Evolutionary conservation across 2,888 invertebrate genomes (phyloP), one percentile per base, ranked within the genome.

Genomic region (Molanna angustata): DNA sequence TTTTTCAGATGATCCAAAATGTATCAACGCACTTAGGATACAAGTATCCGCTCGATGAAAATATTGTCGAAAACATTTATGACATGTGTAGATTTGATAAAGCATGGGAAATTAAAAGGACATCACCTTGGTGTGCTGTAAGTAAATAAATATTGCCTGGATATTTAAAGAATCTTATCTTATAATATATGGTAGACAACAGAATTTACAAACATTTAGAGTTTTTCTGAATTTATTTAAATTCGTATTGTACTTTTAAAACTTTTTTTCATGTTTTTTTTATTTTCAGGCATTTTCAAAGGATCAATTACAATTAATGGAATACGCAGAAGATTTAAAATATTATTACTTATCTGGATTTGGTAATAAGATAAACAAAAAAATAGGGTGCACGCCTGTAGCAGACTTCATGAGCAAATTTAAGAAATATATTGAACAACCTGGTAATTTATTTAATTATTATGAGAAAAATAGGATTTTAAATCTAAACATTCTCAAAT

Each of bases 41-140:
- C 69, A 74, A 73, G 59, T 81, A 82, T 65, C 73, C 73, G 53
- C 63, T 80, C 13, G 76, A 81, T 49, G 66, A 70, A 51, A 73
- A 76, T 0, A 70, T 79, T 4, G 71, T 91, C 9, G 66, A 76
- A 44, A 70, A 80, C 40, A 86, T 91, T 71, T 92, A 86, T 65
- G 84, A 90, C 59, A 84, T 88, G 76, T 92, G 92, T 63, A 80
- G 90, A 1, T 90, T 84, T 67, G 86, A 90, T 62, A 90, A 88
- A 66, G 86, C 90, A 0, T 88, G 89, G 88, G 79, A 82, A 45
- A 76, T 86, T 56, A 64, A 76, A 61, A 66, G 78, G 63, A 70
- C 76, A 64, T 87, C 90, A 1, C 77, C 88, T 0, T 93, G 91
- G 91, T 92, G 92, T 65, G 80, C 84, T 19, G 80, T 82, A 61